A percentile compares a stretch with the other conserved stretches of the same genome.
phyloP scores from a whole-genome alignment of 2,888 invertebrate species.

The Furcula furcula region DNA sequence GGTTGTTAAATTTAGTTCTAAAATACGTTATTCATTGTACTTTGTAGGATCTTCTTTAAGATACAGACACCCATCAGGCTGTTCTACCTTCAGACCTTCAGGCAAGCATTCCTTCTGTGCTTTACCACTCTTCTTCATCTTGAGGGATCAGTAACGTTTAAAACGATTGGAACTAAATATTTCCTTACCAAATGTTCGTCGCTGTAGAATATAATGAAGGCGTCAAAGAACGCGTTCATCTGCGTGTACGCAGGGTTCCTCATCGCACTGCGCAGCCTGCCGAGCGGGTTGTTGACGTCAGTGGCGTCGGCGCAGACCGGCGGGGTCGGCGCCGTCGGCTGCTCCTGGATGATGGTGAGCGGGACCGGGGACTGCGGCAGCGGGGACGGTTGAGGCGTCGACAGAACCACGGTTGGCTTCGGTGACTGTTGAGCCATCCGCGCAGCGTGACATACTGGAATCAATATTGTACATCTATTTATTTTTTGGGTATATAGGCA shows the following conservation, averaged over 20 bases:
- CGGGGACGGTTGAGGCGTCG: constrained; percentile 27
- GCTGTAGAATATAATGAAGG: constrained; percentile 88
- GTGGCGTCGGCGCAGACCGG: constrained; percentile 53
- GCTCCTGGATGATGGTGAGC: constrained; percentile 42
- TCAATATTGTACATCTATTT: no score
- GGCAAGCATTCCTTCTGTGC: no score
- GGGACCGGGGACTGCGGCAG: constrained; percentile 32
- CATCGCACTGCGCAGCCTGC: constrained; percentile 78
- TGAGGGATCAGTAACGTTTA: no score
- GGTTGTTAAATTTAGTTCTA: no score
- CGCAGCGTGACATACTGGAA: constrained; percentile 49
- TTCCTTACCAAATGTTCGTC: constrained; percentile 89
- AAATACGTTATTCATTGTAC: no score
- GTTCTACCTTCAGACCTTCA: no score
- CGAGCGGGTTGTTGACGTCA: constrained; percentile 46
- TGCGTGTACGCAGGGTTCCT: constrained; percentile 56
- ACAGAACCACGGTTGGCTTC: constrained; percentile 27
- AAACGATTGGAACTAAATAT: no score
- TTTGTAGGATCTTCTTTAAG: no score
- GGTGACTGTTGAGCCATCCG: constrained; percentile 34
- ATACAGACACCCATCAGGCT: no score
- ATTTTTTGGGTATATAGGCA: no score
- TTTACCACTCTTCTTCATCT: no score
- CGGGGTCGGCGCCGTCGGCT: constrained; percentile 36
- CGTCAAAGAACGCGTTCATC: constrained; percentile 79